Evolutionary conservation across 1,140 invertebrate species (phyloP).

Genomic region (Cydia strobilella): DNA sequence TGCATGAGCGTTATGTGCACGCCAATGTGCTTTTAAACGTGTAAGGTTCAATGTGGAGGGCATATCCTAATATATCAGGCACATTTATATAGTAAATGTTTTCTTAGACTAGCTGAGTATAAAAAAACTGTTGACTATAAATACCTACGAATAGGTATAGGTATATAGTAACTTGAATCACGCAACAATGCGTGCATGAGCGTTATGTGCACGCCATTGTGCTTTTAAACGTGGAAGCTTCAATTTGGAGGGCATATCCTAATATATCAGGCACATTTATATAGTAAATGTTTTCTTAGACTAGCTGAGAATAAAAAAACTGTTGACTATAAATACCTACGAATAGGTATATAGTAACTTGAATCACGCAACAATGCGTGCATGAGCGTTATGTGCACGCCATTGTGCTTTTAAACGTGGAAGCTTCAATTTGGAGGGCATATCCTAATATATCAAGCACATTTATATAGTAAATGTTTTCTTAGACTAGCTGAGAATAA

Average conservation of each 20-base stretch:
- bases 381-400: neutral
- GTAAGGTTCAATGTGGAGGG: neutral
- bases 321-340: no score
- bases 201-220: constrained; percentile 6
- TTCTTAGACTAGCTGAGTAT: neutral
- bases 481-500: no score
- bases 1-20: neutral
- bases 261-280: neutral
- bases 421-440: neutral
- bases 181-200: neutral
- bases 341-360: neutral
- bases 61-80: no score
- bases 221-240: neutral
- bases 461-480: neutral
- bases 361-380: neutral
- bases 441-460: neutral
- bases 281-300: no score
- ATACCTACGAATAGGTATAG: no score
- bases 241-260: neutral
- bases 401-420: neutral
- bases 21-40: neutral
- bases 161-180: neutral
- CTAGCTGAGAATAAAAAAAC: no score
- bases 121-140: no score
- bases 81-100: neutral